Evolutionary conservation across 2,888 invertebrate species (phyloP).

Genomic region (Hecatera dysodea): DNA sequence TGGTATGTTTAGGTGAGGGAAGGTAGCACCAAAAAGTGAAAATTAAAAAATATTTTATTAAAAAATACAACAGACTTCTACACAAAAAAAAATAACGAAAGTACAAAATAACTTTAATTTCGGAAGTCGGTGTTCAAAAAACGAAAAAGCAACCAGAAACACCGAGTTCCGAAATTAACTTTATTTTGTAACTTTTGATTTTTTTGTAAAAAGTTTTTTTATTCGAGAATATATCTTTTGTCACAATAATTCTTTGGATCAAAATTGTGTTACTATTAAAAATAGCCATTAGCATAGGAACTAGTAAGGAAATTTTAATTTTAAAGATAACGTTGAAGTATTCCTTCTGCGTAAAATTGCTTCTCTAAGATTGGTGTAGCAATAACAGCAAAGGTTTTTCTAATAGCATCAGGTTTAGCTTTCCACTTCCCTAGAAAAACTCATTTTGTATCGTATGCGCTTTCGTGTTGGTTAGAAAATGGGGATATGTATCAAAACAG

Average conservation of each 20-base stretch:
- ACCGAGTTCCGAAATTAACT: too few relatives aligned
- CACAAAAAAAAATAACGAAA: too few relatives aligned
- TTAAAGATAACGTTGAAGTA: neutral
- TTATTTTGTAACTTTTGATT: too few relatives aligned
- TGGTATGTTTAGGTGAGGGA: too few relatives aligned
- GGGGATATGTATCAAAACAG: constrained; percentile 71
- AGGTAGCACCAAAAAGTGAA: too few relatives aligned
- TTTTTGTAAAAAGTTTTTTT: too few relatives aligned
- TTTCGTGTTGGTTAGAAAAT: constrained; percentile 51
- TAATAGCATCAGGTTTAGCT: neutral
- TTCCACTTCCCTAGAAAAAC: neutral
- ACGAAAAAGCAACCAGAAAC: too few relatives aligned
- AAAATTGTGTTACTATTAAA: neutral
- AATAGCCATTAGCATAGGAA: neutral
- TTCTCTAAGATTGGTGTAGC: too few relatives aligned
- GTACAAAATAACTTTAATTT: too few relatives aligned
- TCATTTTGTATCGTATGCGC: neutral
- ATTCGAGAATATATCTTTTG: neutral
- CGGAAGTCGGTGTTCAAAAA: too few relatives aligned
- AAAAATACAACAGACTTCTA: too few relatives aligned
- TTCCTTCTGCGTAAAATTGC: neutral
- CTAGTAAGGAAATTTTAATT: neutral
- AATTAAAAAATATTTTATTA: too few relatives aligned
- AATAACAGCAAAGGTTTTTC: neutral
- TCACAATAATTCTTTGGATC: neutral